Conservation (phyloP, 2,797 vertebrate genomes). For the Coluber constrictor region DNA sequence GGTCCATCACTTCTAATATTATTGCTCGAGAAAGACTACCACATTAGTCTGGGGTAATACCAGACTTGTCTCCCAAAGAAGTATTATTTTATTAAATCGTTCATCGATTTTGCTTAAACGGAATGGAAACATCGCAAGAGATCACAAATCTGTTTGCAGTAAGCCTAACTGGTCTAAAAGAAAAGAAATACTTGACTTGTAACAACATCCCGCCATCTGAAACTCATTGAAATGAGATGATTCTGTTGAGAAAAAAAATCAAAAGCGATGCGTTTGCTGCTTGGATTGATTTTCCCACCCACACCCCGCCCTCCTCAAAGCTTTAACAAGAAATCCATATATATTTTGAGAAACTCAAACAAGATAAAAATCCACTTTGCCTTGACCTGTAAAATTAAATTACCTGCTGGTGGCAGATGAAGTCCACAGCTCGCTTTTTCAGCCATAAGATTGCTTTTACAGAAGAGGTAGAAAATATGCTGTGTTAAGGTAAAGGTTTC, state of each 20-base stretch:
- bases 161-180: not conserved
- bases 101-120: not conserved
- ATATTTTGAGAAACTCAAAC: slow-evolving; percentile 63
- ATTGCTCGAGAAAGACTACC: not conserved
- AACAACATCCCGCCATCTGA: slow-evolving; percentile 34
- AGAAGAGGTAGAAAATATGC: not conserved
- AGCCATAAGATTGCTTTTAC: slow-evolving; percentile 12
- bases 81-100: not conserved
- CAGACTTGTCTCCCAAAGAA: not conserved
- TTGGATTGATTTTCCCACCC: slow-evolving; percentile 56
- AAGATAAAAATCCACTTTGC: slow-evolving; percentile 63
- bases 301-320: slow-evolving; percentile 15
- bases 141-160: not conserved
- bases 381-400: slow-evolving; percentile 67
- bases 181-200: not conserved
- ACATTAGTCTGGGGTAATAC: not conserved
- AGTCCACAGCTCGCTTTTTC: slow-evolving; percentile 49
- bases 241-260: slow-evolving; percentile 58
- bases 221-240: slow-evolving; percentile 56
- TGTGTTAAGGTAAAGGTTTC: not conserved
- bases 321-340: slow-evolving; percentile 69
- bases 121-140: not conserved
- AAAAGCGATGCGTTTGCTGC: slow-evolving; percentile 56
- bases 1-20: not conserved
- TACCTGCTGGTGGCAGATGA: slow-evolving; percentile 42